Evolutionary conservation across 2,113 vertebrate genomes (phyloP).

Genomic region (Mola mola): DNA sequence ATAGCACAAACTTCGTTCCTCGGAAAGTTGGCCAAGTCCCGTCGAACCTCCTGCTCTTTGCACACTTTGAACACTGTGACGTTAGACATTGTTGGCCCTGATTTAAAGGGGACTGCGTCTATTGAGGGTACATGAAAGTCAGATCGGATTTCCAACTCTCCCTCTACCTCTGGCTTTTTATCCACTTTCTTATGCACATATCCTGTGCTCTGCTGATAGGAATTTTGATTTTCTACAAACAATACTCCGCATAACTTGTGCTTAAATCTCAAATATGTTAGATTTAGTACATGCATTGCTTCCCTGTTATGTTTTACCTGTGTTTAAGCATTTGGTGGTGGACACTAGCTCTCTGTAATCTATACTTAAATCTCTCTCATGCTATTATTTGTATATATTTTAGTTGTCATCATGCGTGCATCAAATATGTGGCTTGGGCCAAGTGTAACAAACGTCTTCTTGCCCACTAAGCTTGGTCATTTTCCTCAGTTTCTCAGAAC

Average conservation of each 20-base stretch:
- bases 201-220: slow-evolving; percentile 40
- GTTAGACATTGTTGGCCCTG: slow-evolving; percentile 3
- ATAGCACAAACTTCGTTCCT: slow-evolving; percentile 66
- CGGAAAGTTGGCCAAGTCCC: slow-evolving; percentile 38
- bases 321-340: not conserved
- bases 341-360: not conserved
- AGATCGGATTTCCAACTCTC: slow-evolving; percentile 25
- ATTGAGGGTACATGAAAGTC: slow-evolving; percentile 26
- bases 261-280: slow-evolving; percentile 47
- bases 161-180: slow-evolving; percentile 23
- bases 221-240: slow-evolving; percentile 33
- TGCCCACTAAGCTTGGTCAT: slow-evolving; percentile 54
- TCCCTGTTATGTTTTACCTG: slow-evolving; percentile 31
- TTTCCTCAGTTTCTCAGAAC: slow-evolving; percentile 74
- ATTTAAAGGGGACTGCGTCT: slow-evolving; percentile 26
- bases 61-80: not conserved
- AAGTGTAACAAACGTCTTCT: slow-evolving; percentile 61
- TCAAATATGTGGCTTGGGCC: slow-evolving; percentile 55
- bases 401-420: slow-evolving; percentile 60
- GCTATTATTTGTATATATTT: slow-evolving; percentile 54
- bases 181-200: slow-evolving; percentile 39
- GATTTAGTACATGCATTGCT: slow-evolving; percentile 16
- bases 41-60: too few relatives aligned
- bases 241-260: slow-evolving; percentile 15
- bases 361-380: not conserved